Base-by-base conservation (phyloP, 2,113 vertebrate genomes). In the Nibea coibor region DNA sequence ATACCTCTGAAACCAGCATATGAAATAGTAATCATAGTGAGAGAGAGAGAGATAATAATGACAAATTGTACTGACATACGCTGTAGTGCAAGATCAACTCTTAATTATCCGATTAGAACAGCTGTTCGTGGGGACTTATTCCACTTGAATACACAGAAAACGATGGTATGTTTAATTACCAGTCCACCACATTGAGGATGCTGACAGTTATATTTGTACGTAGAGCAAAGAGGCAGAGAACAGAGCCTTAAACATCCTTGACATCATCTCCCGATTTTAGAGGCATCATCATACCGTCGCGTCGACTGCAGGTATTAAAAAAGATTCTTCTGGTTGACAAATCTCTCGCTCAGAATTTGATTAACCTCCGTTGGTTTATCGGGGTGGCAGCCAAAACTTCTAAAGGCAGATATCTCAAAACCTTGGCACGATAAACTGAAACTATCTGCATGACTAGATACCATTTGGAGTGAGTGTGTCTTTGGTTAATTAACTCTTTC, bases 71-170 rank as follows among this genome's bases (percentile, higher is more conserved):
- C 35, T 57, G 58, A 43, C 42, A 51, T 22, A 14, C 26, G 24
- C 62, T 56, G 22, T 48, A 42, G 24, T 59, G 54, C 20, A 45
- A 65, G 20, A 73, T 75, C 12, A 53, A 35, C 61, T 47, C 17
- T 22, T 53, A 81, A 65, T 74, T 57, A 75, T 79, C 68, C 53
- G 67, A 76, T 77, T 47, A 76, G 56, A n/a, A 56, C 24, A 24
- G 69, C 53, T 78, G 16, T 62, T 81, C 75, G 78, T 20, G 17
- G 39, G 58, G 68, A 74, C 65, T 47, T 48, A 77, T 80, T 84
- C 26, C 71, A 76, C 71, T 66, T 22, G 17, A 75, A 72, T 61
- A 42, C 57, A 71, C 54, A 57, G 58, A 43, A 78, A 71, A 67
- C 54, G 10, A 66, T 51, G 22, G 6, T 35, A 45, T 47, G 59